Percentiles rank a stretch among this genome's conserved stretches.
These are phyloP conservation scores for Neopelma chrysocephalum DNA, from an alignment of 2,797 vertebrate genomes.

Conservation along the genomic window DNA sequence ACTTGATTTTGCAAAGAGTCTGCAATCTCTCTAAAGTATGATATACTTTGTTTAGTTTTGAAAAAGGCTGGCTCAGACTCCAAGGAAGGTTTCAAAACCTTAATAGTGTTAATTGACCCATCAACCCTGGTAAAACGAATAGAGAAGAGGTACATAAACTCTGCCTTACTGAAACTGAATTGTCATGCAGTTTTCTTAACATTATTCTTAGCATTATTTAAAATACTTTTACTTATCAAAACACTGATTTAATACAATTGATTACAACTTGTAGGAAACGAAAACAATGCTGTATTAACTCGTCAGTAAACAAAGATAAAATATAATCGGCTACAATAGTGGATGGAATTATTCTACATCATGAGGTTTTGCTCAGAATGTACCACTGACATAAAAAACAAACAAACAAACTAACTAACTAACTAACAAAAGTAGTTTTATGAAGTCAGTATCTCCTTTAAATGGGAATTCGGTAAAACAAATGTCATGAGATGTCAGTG, in stretches of 20 bases:
- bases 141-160: neutral
- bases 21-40: neutral
- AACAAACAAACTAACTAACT: fast-evolving
- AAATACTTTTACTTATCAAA: neutral
- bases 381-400: neutral
- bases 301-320: neutral
- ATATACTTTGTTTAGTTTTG: neutral
- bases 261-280: neutral
- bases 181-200: neutral
- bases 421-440: neutral
- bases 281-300: neutral
- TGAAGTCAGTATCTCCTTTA: neutral
- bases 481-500: neutral
- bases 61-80: neutral
- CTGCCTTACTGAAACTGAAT: neutral
- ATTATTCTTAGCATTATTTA: neutral
- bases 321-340: neutral
- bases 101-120: neutral
- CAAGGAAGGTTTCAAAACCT: neutral
- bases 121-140: neutral
- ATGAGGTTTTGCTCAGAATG: neutral
- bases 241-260: neutral
- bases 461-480: neutral
- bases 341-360: neutral
- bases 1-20: neutral